phyloP scores from a whole-genome alignment of 2,888 invertebrate species.

The Cheilosia pagana region DNA sequence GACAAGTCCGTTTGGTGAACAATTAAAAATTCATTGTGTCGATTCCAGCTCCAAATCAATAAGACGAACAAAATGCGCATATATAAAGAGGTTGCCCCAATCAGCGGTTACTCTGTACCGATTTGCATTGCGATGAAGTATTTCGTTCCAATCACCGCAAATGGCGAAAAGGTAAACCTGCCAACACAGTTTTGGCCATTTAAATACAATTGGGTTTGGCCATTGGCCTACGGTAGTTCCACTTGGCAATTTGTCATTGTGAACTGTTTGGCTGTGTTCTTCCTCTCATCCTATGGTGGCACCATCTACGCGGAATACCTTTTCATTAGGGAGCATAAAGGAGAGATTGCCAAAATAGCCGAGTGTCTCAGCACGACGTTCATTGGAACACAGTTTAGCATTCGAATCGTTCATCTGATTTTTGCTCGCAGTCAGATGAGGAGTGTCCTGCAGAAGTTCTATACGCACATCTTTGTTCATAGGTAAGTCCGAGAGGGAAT shows the following conservation, averaged over 20 bases:
- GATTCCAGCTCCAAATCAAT: slow-evolving; percentile 37
- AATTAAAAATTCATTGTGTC: slow-evolving; percentile 53
- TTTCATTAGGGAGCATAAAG: slow-evolving; percentile 59
- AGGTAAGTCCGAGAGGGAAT: slow-evolving; percentile 20
- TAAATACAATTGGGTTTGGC: slow-evolving; percentile 74
- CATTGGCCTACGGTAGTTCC: slow-evolving; percentile 39
- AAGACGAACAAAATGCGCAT: not conserved
- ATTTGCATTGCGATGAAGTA: slow-evolving; percentile 9
- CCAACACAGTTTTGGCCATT: slow-evolving; percentile 59
- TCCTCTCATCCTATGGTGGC: slow-evolving; percentile 42
- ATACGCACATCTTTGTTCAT: slow-evolving; percentile 63
- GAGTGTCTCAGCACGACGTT: slow-evolving; percentile 71
- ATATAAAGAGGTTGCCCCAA: slow-evolving; percentile 11
- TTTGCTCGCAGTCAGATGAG: slow-evolving; percentile 44
- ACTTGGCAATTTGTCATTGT: slow-evolving; percentile 19
- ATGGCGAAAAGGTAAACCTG: slow-evolving; percentile 26
- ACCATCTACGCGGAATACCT: slow-evolving; percentile 65
- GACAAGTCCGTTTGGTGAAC: slow-evolving; percentile 29
- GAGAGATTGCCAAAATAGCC: slow-evolving; percentile 62
- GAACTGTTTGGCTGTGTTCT: slow-evolving; percentile 19
- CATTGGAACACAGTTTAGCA: slow-evolving; percentile 67
- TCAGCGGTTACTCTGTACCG: not conserved
- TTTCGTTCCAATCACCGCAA: slow-evolving; percentile 41
- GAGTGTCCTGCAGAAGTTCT: slow-evolving; percentile 63
- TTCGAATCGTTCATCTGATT: slow-evolving; percentile 53